A percentile compares a stretch with the other conserved stretches of the same genome.
phyloP scores from a whole-genome alignment of 2,888 invertebrate genomes.

The Acrobeloides nanus region DNA sequence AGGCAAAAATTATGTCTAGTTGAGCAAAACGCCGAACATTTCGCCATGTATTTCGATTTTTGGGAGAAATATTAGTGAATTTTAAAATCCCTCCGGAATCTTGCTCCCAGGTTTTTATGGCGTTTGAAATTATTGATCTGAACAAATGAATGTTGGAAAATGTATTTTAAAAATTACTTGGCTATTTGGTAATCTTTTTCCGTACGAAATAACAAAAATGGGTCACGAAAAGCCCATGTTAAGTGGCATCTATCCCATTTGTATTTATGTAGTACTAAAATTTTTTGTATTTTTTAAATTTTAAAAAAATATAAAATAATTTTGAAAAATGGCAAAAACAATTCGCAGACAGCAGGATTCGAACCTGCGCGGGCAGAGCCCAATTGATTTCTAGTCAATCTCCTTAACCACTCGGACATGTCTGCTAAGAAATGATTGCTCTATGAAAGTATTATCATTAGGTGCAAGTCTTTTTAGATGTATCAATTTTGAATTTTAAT shows the following conservation, averaged over 20 bases:
- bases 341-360: constrained; percentile 49
- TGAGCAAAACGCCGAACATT: constrained; percentile 18
- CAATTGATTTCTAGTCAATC: constrained; percentile 53
- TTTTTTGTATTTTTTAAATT: too few relatives aligned
- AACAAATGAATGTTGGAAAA: neutral
- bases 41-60: too few relatives aligned
- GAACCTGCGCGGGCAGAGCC: constrained; percentile 52
- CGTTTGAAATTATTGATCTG: constrained; percentile 20
- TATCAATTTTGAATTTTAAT: too few relatives aligned
- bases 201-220: constrained; percentile 19
- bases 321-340: too few relatives aligned
- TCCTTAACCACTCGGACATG: constrained; percentile 53
- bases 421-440: too few relatives aligned
- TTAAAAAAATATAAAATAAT: too few relatives aligned
- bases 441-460: too few relatives aligned
- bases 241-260: constrained; percentile 18
- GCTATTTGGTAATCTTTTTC: constrained; percentile 22
- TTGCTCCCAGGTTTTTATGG: constrained; percentile 21
- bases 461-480: too few relatives aligned
- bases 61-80: constrained; percentile 17
- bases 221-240: constrained; percentile 28
- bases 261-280: constrained; percentile 20
- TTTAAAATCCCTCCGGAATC: constrained; percentile 12
- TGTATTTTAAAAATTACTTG: constrained; percentile 11
- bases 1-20: constrained; percentile 40